Evolutionary conservation across 1,140 invertebrate species (phyloP).

Genomic region (Ericerus pela): DNA sequence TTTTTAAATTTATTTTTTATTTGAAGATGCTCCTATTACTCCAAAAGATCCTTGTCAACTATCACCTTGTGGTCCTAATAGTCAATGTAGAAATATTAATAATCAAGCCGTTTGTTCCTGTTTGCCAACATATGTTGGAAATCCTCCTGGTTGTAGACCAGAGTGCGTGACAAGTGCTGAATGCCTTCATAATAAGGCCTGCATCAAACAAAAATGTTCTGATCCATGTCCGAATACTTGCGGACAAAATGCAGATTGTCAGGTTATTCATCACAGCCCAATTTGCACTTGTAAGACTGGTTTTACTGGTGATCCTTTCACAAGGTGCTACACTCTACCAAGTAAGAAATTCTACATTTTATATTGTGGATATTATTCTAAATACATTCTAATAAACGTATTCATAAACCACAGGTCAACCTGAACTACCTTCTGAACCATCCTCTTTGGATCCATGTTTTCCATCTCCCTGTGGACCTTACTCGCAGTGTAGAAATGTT

Average conservation of each 20-base stretch:
- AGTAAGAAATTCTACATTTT: slow-evolving; percentile 27
- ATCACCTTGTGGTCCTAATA: slow-evolving; percentile 38
- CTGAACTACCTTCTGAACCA: slow-evolving; percentile 21
- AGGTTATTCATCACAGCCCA: slow-evolving; percentile 33
- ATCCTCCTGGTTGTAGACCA: slow-evolving; percentile 31
- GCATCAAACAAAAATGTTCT: slow-evolving; percentile 35
- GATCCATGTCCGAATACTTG: slow-evolving; percentile 38
- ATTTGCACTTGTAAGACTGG: slow-evolving; percentile 35
- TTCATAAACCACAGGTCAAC: slow-evolving; percentile 29
- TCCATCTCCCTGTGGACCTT: slow-evolving; percentile 36
- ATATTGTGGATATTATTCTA: slow-evolving; percentile 38
- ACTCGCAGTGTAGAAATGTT: slow-evolving; percentile 36
- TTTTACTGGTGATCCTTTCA: slow-evolving; percentile 39
- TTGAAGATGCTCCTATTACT: slow-evolving; percentile 21
- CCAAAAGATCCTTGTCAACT: slow-evolving; percentile 35
- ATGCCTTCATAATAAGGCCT: slow-evolving; percentile 33
- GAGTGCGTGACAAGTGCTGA: slow-evolving; percentile 36
- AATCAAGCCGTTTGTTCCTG: slow-evolving; percentile 36
- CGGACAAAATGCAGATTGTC: slow-evolving; percentile 33
- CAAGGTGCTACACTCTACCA: slow-evolving; percentile 33
- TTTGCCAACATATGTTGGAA: slow-evolving; percentile 32
- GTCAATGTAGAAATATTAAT: slow-evolving; percentile 33
- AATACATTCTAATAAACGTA: slow-evolving; percentile 47
- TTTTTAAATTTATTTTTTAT: not conserved
- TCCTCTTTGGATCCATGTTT: slow-evolving; percentile 28